Evolutionary conservation across 2,113 vertebrate genomes (phyloP), one percentile per base, ranked within the genome.

Genomic region (Kobus ellipsiprymnus): DNA sequence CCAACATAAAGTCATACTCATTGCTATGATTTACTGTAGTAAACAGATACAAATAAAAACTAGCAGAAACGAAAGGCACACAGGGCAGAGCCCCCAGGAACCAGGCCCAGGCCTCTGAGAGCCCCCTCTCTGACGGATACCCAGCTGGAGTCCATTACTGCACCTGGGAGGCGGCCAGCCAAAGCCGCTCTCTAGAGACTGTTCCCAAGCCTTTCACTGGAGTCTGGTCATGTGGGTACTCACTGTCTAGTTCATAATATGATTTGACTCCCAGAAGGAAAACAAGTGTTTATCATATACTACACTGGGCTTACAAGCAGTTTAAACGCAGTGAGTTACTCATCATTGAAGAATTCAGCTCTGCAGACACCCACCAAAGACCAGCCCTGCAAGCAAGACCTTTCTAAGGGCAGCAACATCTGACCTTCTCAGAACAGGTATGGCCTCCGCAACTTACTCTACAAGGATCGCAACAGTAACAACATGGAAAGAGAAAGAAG

Each of bases 91-190:
- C 57, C 25, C 50, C 33, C 6, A 25, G 36, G 83, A 60, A 30
- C 17, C 3, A 74, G 29, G 30, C 19, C n/a, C 46, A n/a, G 50
- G 54, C 30, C 50, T 64, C 54, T 78, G 17, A 40, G 54, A 7
- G 14, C 27, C 15, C 14, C 57, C 23, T 29, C 67, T 33, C 57
- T 6, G 17, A 3, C 25, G 30, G 27, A 5, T 4, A 44, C 15
- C 40, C 19, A 60, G 27, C 16, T n/a, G 1, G 13, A 2, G 4
- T 3, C 54, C 29, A n/a, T 7, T 3, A 10, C 46, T 9, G 17
- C n/a, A 40, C 5, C 25, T 57, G 10, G 1, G 25, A 46, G 50
- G 50, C 0, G 59, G 15, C 33, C n/a, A 17, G 33, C 44, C 44
- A 87, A 48, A 30, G 59, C 81, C 46, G 25, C 12, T 40, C 80